Conservation (phyloP, 2,113 vertebrate species). For the Macrotus californicus region DNA sequence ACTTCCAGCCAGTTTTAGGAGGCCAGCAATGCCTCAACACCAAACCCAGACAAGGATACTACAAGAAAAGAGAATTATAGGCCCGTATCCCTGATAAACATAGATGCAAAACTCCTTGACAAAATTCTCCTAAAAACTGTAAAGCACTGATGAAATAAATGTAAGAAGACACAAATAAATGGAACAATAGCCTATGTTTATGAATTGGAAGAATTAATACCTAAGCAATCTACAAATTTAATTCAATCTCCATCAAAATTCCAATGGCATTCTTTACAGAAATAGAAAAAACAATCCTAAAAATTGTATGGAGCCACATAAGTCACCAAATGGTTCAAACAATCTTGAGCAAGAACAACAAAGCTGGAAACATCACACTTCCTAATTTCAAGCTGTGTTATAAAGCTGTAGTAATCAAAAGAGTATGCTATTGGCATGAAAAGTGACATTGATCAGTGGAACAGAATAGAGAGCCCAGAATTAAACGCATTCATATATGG, state of each 20-base stretch:
- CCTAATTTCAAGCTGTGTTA: not conserved
- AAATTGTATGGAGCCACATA: not conserved
- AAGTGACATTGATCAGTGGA: not conserved
- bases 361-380: not conserved
- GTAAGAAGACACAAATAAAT: not conserved
- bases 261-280: not conserved
- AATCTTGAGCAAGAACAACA: not conserved
- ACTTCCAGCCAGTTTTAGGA: not conserved
- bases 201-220: no score
- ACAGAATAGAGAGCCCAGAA: not conserved
- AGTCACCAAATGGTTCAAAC: not conserved
- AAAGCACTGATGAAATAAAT: not conserved
- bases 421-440: not conserved
- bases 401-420: not conserved
- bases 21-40: not conserved
- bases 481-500: not conserved
- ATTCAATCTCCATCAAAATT: not conserved
- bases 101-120: not conserved
- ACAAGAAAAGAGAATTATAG: not conserved
- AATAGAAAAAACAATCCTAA: not conserved
- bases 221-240: not conserved
- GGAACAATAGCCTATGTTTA: not conserved
- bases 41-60: not conserved
- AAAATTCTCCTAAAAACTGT: not conserved
- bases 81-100: not conserved